Evolutionary conservation across 2,113 vertebrate genomes (phyloP), one percentile per base, ranked within the genome.

Genomic region (Tragelaphus buxtoni): DNA sequence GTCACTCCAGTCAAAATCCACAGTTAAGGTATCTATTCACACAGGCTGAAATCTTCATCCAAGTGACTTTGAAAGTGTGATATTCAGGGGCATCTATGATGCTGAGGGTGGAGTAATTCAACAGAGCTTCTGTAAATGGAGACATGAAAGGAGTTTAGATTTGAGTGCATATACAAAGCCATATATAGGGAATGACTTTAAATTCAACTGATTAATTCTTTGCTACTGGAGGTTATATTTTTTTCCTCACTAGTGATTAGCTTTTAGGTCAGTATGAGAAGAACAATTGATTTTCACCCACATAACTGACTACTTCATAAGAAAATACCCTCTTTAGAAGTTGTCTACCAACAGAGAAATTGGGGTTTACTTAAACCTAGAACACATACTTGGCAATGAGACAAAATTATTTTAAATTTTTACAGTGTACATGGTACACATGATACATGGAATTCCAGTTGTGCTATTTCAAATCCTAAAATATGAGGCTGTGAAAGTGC

Each of bases 371-470:
- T 39, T 74, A 63, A 93, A 47, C 4, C 22, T 81, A 80, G 26
- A 74, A 51, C 6, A 88, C 53, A 74, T 63, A 69, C 5, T 76
- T 83, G n/a, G 12, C 20, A 81, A 3, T 30, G 42, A 91, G 18
- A 17, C 5, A 76, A 74, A 91, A 69, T 20, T 92, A 76, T 53
- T 79, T 97, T 95, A 56, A 72, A 72, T 51, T 90, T 93, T 87
- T 69, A 28, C 3, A 84, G 6, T 30, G 12, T 92, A 9, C 32
- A 49, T 55, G 14, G 47, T 49, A 76, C 22, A 72, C 16, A 82
- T 0, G 4, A 69, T 69, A 39, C n/a, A 39, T 22, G n/a, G 9
- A 39, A 69, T 35, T 69, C n/a, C 65, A 69, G n/a, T 35, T 39
- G n/a, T 11, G 65, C 9, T 39, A 69, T 35, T 69, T 69, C 65